Conservation (phyloP, 92 coral and sea anemone genomes). For the Metridium senile region DNA sequence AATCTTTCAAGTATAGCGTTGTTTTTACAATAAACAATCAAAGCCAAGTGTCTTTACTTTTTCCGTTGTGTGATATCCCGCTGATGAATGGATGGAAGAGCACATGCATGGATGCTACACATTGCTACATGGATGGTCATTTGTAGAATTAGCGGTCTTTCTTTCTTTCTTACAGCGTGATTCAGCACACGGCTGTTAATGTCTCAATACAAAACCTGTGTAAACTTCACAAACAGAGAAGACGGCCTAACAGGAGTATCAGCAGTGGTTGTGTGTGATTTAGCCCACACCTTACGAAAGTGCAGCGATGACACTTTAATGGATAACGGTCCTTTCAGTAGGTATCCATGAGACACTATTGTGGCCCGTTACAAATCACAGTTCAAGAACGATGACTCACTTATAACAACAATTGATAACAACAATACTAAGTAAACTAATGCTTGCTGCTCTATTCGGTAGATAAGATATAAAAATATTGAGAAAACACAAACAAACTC, state of each 20-base stretch:
- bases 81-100: neutral
- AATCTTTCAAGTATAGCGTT: conserved; percentile 11
- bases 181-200: neutral
- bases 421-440: too few species aligned
- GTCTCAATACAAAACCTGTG: neutral
- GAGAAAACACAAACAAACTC: too few species aligned
- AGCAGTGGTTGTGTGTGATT: too few species aligned
- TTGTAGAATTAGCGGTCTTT: neutral
- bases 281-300: too few species aligned
- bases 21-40: conserved; percentile 12
- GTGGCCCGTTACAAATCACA: neutral
- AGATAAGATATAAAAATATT: too few species aligned
- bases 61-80: neutral
- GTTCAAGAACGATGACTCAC: too few species aligned
- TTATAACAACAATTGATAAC: too few species aligned
- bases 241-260: too few species aligned
- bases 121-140: neutral
- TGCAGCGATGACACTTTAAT: neutral
- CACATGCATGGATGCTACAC: conserved; percentile 2
- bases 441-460: too few species aligned
- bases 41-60: conserved; percentile 22
- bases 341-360: neutral
- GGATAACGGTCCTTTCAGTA: neutral
- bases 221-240: too few species aligned
- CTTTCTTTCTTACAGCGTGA: neutral